phyloP scores from a whole-genome alignment of 1,140 invertebrate species.

The Apis laboriosa region DNA sequence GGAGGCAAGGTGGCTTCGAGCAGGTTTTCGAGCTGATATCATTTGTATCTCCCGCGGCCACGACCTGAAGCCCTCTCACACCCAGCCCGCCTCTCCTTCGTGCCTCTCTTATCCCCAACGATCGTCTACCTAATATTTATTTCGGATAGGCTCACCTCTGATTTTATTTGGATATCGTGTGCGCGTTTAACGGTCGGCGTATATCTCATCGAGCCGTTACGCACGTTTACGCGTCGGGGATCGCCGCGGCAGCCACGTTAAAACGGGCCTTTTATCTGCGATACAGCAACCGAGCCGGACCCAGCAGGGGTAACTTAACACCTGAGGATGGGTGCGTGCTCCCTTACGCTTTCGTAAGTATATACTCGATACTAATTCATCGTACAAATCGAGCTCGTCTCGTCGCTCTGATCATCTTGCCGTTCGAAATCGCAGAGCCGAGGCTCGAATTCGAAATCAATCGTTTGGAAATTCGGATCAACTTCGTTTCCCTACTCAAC shows the following conservation, averaged over 20 bases:
- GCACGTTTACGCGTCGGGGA: slow-evolving; percentile 48
- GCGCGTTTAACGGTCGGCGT: slow-evolving; percentile 39
- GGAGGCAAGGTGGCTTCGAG: slow-evolving; percentile 56
- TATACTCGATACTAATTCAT: slow-evolving; percentile 20
- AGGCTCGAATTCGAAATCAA: too few species aligned
- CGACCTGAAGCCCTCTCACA: slow-evolving; percentile 55
- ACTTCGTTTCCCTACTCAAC: too few species aligned
- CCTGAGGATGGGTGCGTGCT: slow-evolving; percentile 30
- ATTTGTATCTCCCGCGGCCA: slow-evolving; percentile 65
- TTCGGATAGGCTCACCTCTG: slow-evolving; percentile 51
- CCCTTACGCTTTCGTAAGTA: not conserved
- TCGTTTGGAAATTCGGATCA: too few species aligned
- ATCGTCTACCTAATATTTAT: slow-evolving; percentile 67
- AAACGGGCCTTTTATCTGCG: slow-evolving; percentile 49
- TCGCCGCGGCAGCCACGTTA: slow-evolving; percentile 14
- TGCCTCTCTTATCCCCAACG: slow-evolving; percentile 48
- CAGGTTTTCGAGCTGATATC: slow-evolving; percentile 67
- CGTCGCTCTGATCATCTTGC: too few species aligned
- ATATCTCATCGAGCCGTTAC: slow-evolving; percentile 56
- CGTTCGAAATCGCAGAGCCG: too few species aligned
- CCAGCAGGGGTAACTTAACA: slow-evolving; percentile 58
- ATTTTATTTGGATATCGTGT: slow-evolving; percentile 65
- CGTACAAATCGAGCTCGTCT: not conserved
- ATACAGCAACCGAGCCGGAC: slow-evolving; percentile 33
- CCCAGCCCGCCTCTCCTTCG: slow-evolving; percentile 37